Conservation (phyloP, 2,797 vertebrate genomes). For the Poeciliopsis gracilis region DNA sequence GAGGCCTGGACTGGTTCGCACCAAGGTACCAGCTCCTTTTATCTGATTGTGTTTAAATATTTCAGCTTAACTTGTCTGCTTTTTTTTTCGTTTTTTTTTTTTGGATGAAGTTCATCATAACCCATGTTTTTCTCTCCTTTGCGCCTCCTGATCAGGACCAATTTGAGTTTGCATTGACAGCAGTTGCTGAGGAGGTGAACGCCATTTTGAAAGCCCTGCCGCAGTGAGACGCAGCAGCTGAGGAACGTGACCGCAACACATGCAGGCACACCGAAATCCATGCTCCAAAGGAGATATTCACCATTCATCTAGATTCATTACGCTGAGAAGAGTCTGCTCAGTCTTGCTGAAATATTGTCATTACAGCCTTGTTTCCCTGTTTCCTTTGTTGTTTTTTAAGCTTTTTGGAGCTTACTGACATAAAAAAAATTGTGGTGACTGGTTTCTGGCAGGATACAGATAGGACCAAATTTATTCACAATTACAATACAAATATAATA, state of each 20-base stretch:
- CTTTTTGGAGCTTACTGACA: slow-evolving; percentile 13
- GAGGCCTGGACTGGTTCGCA: slow-evolving; percentile 91
- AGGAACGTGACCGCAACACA: slow-evolving; percentile 35
- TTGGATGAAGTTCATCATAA: not conserved
- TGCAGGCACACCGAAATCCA: slow-evolving; percentile 26
- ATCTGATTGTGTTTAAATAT: slow-evolving; percentile 10
- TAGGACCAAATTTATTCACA: slow-evolving; percentile 4
- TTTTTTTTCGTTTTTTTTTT: not conserved
- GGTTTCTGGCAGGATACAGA: slow-evolving; percentile 20
- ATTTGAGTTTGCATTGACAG: slow-evolving; percentile 97
- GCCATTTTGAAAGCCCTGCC: slow-evolving; percentile 97
- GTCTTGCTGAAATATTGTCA: slow-evolving; percentile 37
- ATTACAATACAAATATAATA: slow-evolving; percentile 21
- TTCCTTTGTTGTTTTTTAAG: slow-evolving; percentile 15
- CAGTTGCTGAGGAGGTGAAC: slow-evolving; percentile 96
- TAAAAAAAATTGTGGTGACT: not conserved
- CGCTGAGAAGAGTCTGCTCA: slow-evolving; percentile 55
- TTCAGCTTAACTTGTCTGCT: not conserved
- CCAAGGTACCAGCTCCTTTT: slow-evolving; percentile 84
- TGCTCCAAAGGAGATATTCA: slow-evolving; percentile 13
- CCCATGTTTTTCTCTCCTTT: not conserved
- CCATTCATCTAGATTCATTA: slow-evolving; percentile 34
- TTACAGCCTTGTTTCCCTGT: slow-evolving; percentile 45
- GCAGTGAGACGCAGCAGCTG: slow-evolving; percentile 79
- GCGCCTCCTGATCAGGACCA: slow-evolving; percentile 85